A percentile compares a stretch with the other conserved stretches of the same genome.
Conservation (phyloP, 2,113 vertebrate species). For the Melanostigma gelatinosum region DNA sequence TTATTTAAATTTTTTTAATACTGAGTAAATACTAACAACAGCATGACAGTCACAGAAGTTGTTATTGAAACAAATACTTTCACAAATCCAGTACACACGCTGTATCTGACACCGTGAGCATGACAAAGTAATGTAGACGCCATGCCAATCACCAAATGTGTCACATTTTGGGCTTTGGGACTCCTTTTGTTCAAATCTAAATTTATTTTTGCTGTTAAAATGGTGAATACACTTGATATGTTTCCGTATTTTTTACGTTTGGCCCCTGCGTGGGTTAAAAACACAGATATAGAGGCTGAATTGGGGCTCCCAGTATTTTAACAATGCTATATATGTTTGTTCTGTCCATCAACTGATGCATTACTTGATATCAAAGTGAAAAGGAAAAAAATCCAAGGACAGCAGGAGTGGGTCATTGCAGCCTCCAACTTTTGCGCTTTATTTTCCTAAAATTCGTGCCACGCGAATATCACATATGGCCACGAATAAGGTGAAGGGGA, state of each 20-base stretch:
- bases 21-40: background rate
- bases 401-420: background rate
- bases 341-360: background rate
- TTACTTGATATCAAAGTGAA: slow-evolving; percentile 6
- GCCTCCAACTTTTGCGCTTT: slow-evolving; percentile 43
- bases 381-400: background rate
- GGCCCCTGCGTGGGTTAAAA: background rate
- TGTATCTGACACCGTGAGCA: slow-evolving; percentile 15
- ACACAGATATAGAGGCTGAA: background rate
- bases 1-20: background rate
- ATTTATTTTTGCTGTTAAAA: background rate
- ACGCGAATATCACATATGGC: slow-evolving; percentile 77
- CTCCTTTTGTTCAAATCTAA: background rate
- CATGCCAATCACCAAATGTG: background rate
- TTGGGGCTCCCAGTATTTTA: background rate
- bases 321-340: background rate
- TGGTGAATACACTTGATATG: background rate
- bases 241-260: background rate
- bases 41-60: background rate
- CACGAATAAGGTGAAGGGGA: slow-evolving; percentile 72
- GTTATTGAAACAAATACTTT: slow-evolving; percentile 9
- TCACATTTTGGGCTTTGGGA: background rate
- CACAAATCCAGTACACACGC: background rate
- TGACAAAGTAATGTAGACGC: background rate
- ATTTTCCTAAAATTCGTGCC: slow-evolving; percentile 58